These are phyloP conservation scores for Apomyelois bistriatella DNA, from an alignment of 2,888 invertebrate genomes.

Conservation along the genomic window DNA sequence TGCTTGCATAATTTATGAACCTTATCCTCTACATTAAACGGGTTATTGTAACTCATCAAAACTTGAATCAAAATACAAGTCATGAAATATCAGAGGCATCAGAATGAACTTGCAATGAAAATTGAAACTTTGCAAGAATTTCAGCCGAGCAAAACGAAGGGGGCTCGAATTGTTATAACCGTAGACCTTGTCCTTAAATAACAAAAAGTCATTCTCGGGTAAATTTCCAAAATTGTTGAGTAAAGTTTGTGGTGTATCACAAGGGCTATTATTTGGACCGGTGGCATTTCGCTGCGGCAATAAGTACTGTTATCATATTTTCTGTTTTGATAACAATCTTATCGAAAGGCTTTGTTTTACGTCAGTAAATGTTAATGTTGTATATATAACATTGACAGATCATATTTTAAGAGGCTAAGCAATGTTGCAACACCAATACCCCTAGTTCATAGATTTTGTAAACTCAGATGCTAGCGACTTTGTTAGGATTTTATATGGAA, in stretches of 20 bases:
- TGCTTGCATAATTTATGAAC: too few relatives aligned
- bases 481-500: too few relatives aligned
- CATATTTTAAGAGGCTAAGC: background rate
- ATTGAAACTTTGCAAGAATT: constrained; percentile 8
- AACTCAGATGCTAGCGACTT: too few relatives aligned
- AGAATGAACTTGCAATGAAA: background rate
- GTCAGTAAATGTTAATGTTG: too few relatives aligned
- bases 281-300: background rate
- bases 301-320: too few relatives aligned
- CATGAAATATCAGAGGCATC: background rate
- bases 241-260: background rate
- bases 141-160: background rate
- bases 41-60: background rate
- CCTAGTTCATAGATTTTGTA: too few relatives aligned
- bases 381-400: too few relatives aligned
- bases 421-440: too few relatives aligned
- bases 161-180: background rate
- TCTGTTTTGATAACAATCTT: too few relatives aligned
- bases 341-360: too few relatives aligned
- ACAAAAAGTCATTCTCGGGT: background rate
- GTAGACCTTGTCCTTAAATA: background rate
- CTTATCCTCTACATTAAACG: too few relatives aligned
- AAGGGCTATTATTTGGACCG: background rate
- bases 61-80: background rate
- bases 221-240: background rate